These are phyloP conservation scores for Haliclystus octoradiatus DNA, from an alignment of 30 jellyfish, hydroid and myxozoan genomes.

Conservation along the genomic window DNA sequence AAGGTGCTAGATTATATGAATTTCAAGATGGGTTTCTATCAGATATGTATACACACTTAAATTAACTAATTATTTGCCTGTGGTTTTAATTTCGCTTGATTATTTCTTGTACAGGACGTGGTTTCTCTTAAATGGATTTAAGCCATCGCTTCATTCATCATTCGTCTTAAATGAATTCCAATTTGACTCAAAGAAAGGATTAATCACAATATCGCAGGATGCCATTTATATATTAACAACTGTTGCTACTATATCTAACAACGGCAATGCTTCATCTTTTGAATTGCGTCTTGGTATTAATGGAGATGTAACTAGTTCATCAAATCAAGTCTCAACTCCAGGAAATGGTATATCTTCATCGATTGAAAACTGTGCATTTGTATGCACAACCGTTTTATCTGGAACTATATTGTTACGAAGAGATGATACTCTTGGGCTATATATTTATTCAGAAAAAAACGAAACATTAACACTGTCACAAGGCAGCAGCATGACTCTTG, in stretches of 20 bases:
- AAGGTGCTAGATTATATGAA: no score
- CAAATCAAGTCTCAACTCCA: neutral
- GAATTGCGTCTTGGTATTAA: conserved; percentile 36
- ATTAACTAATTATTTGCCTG: no score
- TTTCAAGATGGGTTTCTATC: no score
- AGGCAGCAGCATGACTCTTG: conserved; percentile 28
- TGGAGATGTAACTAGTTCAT: conserved; percentile 17
- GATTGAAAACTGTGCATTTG: conserved; percentile 27
- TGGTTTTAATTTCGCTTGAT: neutral
- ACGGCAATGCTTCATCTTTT: neutral
- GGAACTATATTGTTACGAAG: conserved; percentile 19
- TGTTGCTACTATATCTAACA: neutral
- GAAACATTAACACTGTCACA: neutral
- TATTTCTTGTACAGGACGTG: conserved; percentile 19
- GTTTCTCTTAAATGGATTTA: no score
- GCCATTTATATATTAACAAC: conserved; percentile 29
- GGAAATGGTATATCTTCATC: conserved; percentile 35
- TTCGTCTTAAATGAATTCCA: conserved; percentile 31
- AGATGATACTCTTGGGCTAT: conserved; percentile 45
- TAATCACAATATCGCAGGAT: conserved; percentile 25
- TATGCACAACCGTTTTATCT: conserved; percentile 36
- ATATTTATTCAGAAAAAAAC: conserved; percentile 29
- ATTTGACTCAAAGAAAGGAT: conserved; percentile 32
- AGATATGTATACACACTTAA: no score
- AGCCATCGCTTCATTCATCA: no score